These are phyloP conservation scores for Pachycephus smyrnensis DNA, from an alignment of 2,888 invertebrate species.

Conservation along the genomic window DNA sequence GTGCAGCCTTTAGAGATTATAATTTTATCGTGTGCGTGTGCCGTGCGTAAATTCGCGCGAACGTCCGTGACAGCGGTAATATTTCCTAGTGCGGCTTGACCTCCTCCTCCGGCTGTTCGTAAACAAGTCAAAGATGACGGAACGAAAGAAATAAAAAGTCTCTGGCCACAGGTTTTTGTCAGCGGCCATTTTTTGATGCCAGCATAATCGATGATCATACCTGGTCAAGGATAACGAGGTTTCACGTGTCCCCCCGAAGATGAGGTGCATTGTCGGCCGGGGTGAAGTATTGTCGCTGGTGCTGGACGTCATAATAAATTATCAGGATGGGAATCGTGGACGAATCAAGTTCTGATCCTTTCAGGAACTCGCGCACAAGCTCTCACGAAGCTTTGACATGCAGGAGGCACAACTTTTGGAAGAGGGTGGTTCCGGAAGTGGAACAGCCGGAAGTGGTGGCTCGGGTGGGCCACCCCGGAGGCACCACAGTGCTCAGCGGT, in stretches of 20 bases:
- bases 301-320: not conserved
- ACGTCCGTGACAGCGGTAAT: constrained; percentile 2
- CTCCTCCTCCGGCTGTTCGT: not conserved
- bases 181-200: not conserved
- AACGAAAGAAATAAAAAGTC: not conserved
- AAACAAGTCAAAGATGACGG: not conserved
- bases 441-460: constrained; percentile 45
- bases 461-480: constrained; percentile 58
- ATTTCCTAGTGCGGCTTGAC: not conserved
- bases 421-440: constrained; percentile 51
- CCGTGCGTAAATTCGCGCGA: not conserved
- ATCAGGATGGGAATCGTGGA: not conserved
- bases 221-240: not conserved
- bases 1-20: constrained; percentile 6
- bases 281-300: not conserved
- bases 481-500: constrained; percentile 61
- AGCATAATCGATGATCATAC: not conserved
- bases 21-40: not conserved
- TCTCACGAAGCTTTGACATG: constrained; percentile 90
- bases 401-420: constrained; percentile 72
- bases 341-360: constrained; percentile 49
- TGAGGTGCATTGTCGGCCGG: not conserved
- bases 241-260: not conserved
- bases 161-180: too few species aligned
- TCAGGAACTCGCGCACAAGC: constrained; percentile 88